phyloP scores from a whole-genome alignment of 2,113 vertebrate genomes.

The Misgurnus mizolepis region DNA sequence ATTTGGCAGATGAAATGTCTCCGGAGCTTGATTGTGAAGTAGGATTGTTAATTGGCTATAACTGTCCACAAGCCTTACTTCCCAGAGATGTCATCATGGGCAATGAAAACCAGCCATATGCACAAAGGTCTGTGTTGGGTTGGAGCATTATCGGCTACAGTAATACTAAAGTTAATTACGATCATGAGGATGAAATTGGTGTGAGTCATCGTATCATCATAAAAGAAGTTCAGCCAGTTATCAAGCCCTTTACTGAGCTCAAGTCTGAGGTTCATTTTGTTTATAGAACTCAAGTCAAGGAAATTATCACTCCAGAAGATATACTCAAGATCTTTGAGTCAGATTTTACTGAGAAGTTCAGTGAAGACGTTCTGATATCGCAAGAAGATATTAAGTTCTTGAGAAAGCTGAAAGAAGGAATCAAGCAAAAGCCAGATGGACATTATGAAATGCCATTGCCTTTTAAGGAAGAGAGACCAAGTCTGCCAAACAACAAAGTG shows the following conservation, averaged over 20 bases:
- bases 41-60: background rate
- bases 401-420: conserved; percentile 10
- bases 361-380: conserved; percentile 23
- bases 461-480: conserved; percentile 35
- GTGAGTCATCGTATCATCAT: conserved; percentile 20
- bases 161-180: background rate
- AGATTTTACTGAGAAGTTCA: conserved; percentile 19
- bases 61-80: conserved; percentile 18
- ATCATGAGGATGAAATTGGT: conserved; percentile 32
- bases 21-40: background rate
- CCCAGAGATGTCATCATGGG: conserved; percentile 6
- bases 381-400: conserved; percentile 36
- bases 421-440: conserved; percentile 16
- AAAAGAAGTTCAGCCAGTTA: conserved; percentile 21
- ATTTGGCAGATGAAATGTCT: conserved; percentile 18
- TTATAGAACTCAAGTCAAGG: conserved; percentile 21
- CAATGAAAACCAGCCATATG: conserved; percentile 9
- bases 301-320: conserved; percentile 22
- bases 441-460: conserved; percentile 38
- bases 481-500: conserved; percentile 25
- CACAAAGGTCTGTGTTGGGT: conserved; percentile 16
- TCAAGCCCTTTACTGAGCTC: background rate
- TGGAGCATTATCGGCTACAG: conserved; percentile 12
- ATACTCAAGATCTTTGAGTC: conserved; percentile 18
- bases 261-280: conserved; percentile 29